Base-by-base conservation (phyloP, 2,888 invertebrate species). In the Drosophila vallismaia region DNA sequence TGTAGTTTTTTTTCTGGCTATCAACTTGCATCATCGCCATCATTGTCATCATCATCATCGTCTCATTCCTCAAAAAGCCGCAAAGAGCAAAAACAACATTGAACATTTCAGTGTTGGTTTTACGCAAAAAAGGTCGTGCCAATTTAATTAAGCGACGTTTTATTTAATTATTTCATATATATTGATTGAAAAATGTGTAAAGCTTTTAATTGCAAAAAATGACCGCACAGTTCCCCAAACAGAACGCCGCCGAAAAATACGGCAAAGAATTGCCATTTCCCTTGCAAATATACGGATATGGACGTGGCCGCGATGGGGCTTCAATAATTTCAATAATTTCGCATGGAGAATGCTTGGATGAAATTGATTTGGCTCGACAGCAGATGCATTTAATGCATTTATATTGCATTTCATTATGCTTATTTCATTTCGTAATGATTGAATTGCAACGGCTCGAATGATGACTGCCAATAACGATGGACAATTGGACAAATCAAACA, bases 101-200 rank as follows among this genome's bases (percentile, higher is more conserved):
- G 29, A 9, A 14, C n/a, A 55, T 52, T 31, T 52, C 36, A 26
- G 48, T 55, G 58, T 70, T 70, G 51, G 68, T 50, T 70, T 70
- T 73, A 53, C 33, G 53, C 64, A 70, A 57, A 62, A 80, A 73
- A 78, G 84, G 78, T 82, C 84, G 79, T 75, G 82, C 76, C 81
- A 84, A 82, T 82, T 84, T 79, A 84, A 83, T 83, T 84, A 83
- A 82, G 81, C 72, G 69, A 76, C 79, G 76, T 79, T 81, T 84
- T 72, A 82, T 76, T 80, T 80, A 77, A 78, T 81, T 74, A 79
- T 79, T 79, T 74, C 69, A 76, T 74, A 75, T 74, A 75, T 57
- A 83, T 82, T 79, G 80, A 82, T 81, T 80, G 71, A 63, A 59
- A 75, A 77, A 71, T 63, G 76, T 84, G 74, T 67, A 78, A 79